phyloP scores from a whole-genome alignment of 2,113 vertebrate species.

The Geococcyx californianus region DNA sequence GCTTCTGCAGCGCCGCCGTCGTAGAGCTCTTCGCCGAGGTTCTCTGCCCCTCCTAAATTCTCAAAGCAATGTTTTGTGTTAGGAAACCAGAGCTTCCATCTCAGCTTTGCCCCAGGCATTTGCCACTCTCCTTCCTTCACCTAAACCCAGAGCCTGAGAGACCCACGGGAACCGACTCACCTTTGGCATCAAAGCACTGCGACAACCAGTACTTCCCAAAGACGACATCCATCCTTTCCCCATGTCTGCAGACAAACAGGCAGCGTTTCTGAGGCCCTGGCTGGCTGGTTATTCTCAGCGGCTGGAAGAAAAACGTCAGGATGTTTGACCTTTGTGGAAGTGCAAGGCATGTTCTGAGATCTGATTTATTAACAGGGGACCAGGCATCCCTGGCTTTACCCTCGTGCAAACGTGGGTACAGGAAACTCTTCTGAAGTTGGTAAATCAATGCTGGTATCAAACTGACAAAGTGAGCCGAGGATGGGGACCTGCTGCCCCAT shows the following conservation, averaged over 20 bases:
- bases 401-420: fast-evolving
- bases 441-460: neutral
- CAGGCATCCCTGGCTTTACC: neutral
- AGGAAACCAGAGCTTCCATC: neutral
- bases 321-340: neutral
- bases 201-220: conserved; percentile 98
- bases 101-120: neutral
- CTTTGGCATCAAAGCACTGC: conserved; percentile 98
- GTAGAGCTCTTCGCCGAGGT: neutral
- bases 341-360: neutral
- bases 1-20: neutral
- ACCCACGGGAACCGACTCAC: conserved; percentile 50
- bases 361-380: neutral
- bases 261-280: conserved; percentile 85
- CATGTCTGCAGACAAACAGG: conserved; percentile 95
- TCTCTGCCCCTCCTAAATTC: neutral
- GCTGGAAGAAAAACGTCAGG: conserved; percentile 67
- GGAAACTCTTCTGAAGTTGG: neutral
- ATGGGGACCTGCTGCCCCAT: neutral
- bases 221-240: conserved; percentile 97
- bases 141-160: neutral
- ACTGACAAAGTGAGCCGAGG: neutral
- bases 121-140: neutral
- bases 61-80: neutral
- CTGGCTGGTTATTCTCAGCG: conserved; percentile 80